These are phyloP conservation scores for Drosophila watanabei DNA, from an alignment of 1,140 invertebrate genomes.

Conservation along the genomic window DNA sequence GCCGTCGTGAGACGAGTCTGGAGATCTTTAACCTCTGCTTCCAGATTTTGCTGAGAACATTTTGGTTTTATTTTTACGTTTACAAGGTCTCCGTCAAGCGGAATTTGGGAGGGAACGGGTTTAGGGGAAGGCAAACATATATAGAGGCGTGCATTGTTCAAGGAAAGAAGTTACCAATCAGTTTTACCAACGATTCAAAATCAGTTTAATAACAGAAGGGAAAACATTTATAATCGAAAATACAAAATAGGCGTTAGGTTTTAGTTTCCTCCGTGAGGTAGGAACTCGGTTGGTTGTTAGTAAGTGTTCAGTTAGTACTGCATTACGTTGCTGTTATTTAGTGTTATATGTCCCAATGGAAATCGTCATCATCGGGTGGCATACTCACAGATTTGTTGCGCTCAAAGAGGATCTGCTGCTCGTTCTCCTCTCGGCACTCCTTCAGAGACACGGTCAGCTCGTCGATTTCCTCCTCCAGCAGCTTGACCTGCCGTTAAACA, in stretches of 20 bases:
- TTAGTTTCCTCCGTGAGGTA: conserved; percentile 1
- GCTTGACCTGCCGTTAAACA: conserved; percentile 83
- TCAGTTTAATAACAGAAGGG: conserved; percentile 48
- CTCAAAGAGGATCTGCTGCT: conserved; percentile 89
- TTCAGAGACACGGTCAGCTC: conserved; percentile 88
- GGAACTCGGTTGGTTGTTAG: conserved; percentile 16
- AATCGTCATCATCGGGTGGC: conserved; percentile 72
- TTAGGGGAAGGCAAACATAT: conserved; percentile 1
- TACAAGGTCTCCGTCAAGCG: conserved; percentile 23
- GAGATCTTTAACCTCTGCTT: conserved; percentile 73
- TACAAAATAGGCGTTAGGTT: conserved; percentile 33
- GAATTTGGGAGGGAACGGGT: neutral
- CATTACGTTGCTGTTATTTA: conserved; percentile 27
- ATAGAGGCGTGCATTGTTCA: conserved; percentile 22
- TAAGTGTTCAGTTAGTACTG: conserved; percentile 30
- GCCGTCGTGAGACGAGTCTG: conserved; percentile 67
- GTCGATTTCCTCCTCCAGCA: conserved; percentile 89
- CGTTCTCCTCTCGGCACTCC: conserved; percentile 87
- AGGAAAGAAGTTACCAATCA: conserved; percentile 40
- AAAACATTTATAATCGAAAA: conserved; percentile 47
- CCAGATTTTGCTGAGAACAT: conserved; percentile 68
- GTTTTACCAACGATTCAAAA: conserved; percentile 31
- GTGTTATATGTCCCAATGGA: conserved; percentile 60
- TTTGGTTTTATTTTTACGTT: conserved; percentile 32
- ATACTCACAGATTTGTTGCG: conserved; percentile 90